Evolutionary conservation across 2,113 vertebrate species (phyloP).

Genomic region (Philantomba maxwellii): DNA sequence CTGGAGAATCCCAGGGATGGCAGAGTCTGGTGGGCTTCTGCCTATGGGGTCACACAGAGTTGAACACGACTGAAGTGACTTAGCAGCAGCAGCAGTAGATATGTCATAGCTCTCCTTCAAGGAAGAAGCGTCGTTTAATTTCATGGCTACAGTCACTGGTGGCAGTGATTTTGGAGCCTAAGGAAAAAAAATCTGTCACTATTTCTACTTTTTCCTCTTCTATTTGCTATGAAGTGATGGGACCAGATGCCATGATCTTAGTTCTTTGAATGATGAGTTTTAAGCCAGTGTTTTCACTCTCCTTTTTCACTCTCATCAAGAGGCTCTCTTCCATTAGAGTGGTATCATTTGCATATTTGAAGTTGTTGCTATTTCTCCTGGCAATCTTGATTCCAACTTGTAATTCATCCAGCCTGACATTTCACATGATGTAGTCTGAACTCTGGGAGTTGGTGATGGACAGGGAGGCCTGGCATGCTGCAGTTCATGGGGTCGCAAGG

Average conservation of each 20-base stretch:
- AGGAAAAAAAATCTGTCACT: not conserved
- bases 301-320: not conserved
- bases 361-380: not conserved
- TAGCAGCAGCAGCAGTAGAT: not conserved
- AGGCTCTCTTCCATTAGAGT: not conserved
- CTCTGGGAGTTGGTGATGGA: too few species aligned
- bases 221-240: not conserved
- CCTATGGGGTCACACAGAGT: not conserved
- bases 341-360: not conserved
- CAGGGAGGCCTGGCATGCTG: too few species aligned
- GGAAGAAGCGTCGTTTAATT: not conserved
- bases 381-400: not conserved
- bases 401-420: not conserved
- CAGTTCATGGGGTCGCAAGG: too few species aligned
- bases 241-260: not conserved
- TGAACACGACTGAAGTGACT: not conserved
- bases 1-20: not conserved
- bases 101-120: not conserved
- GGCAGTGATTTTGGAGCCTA: not conserved
- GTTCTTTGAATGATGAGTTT: not conserved
- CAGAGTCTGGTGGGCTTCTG: accelerated
- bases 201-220: not conserved
- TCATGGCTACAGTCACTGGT: not conserved
- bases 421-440: not conserved
- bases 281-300: not conserved